These are phyloP conservation scores for Austrofundulus limnaeus DNA, from an alignment of 2,113 vertebrate genomes.

Conservation along the genomic window DNA sequence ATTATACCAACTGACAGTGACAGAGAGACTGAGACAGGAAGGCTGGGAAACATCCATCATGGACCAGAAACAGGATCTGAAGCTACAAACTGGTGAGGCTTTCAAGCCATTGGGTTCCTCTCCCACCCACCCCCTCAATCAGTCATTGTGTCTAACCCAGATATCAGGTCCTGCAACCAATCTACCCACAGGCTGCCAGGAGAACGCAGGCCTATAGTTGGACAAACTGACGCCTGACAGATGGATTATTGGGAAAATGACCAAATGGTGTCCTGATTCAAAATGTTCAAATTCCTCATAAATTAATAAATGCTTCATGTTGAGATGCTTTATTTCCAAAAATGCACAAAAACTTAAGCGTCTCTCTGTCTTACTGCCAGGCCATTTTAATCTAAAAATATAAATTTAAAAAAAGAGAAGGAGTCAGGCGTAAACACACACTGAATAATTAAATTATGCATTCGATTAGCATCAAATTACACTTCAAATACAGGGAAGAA, in stretches of 20 bases:
- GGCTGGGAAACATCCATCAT: constrained; percentile 39
- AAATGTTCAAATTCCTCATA: constrained; percentile 20
- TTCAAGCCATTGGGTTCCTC: constrained; percentile 22
- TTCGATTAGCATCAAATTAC: constrained; percentile 48
- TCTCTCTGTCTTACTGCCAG: constrained; percentile 18
- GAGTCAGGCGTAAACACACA: constrained; percentile 9
- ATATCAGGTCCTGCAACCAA: constrained; percentile 10
- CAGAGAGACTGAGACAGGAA: constrained; percentile 29
- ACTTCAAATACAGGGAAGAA: constrained; percentile 20
- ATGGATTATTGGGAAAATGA: constrained; percentile 42
- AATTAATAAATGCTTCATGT: constrained; percentile 31
- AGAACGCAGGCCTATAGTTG: constrained; percentile 22
- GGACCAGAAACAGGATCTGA: constrained; percentile 39
- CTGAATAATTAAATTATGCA: constrained; percentile 51
- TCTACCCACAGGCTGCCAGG: constrained; percentile 28
- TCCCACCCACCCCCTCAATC: constrained; percentile 25
- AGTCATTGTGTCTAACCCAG: constrained; percentile 20
- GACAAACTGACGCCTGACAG: constrained; percentile 51
- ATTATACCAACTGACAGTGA: constrained; percentile 21
- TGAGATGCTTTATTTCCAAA: constrained; percentile 16
- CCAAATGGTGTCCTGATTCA: constrained; percentile 35
- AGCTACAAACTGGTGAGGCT: constrained; percentile 25
- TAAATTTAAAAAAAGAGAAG: not conserved
- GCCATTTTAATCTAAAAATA: too few species aligned
- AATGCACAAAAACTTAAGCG: constrained; percentile 18